A percentile compares a stretch with the other conserved stretches of the same genome.
phyloP scores from a whole-genome alignment of 2,113 vertebrate species.

The Perca fluviatilis region DNA sequence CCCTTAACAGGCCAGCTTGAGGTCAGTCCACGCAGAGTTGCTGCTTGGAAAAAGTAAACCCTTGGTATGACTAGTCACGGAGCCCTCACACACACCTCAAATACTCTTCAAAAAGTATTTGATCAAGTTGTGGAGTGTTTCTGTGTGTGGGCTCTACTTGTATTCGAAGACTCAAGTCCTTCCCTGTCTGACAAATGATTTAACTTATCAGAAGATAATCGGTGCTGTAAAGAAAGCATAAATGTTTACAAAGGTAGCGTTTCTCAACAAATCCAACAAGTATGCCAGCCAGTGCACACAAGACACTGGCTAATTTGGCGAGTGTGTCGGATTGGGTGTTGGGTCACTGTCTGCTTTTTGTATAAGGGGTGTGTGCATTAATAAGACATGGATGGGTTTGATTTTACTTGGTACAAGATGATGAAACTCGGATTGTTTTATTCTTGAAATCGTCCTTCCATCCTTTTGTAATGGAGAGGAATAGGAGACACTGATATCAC shows the following conservation, averaged over 20 bases:
- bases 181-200: conserved; percentile 20
- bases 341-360: conserved; percentile 18
- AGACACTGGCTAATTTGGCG: neutral
- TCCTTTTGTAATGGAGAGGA: conserved; percentile 23
- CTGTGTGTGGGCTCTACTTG: neutral
- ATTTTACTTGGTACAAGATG: conserved; percentile 46
- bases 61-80: neutral
- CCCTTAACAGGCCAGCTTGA: conserved; percentile 12
- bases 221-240: conserved; percentile 43
- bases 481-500: conserved; percentile 48
- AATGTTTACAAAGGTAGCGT: conserved; percentile 21
- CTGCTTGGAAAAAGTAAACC: conserved; percentile 32
- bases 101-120: conserved; percentile 16
- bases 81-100: conserved; percentile 2
- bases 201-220: conserved; percentile 47
- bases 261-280: conserved; percentile 12
- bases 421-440: conserved; percentile 37
- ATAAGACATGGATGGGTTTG: conserved; percentile 42
- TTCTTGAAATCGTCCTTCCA: conserved; percentile 50
- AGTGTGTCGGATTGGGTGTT: neutral
- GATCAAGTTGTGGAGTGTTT: neutral
- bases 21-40: conserved; percentile 3
- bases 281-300: conserved; percentile 14
- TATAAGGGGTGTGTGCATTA: conserved; percentile 62
- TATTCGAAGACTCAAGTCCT: conserved; percentile 11